These are phyloP conservation scores for Siphonodentalium dalli DNA, from an alignment of 2,888 invertebrate species.

Conservation along the genomic window DNA sequence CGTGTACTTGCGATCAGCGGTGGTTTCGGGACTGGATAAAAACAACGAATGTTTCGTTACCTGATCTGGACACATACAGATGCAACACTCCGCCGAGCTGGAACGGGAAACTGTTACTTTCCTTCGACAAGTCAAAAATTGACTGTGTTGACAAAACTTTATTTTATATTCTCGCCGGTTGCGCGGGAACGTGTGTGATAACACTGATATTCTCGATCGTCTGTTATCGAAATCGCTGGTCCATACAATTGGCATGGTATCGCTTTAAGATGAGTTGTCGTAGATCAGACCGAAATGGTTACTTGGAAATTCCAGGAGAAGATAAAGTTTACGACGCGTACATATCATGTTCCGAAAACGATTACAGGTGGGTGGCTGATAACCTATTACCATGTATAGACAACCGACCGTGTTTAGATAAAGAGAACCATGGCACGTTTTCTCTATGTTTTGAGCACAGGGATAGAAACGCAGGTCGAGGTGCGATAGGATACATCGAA, in stretches of 20 bases:
- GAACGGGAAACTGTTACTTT: conserved; percentile 34
- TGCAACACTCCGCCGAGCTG: conserved; percentile 40
- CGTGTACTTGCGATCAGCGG: conserved; percentile 88
- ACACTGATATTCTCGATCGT: too few relatives aligned
- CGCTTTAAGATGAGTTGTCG: too few relatives aligned
- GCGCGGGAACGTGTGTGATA: too few relatives aligned
- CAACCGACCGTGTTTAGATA: conserved; percentile 20
- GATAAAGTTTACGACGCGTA: conserved; percentile 28
- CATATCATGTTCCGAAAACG: conserved; percentile 36
- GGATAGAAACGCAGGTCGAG: conserved; percentile 23
- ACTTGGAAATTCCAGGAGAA: conserved; percentile 21
- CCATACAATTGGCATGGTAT: too few relatives aligned
- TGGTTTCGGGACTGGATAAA: conserved; percentile 92
- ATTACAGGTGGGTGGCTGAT: conserved; percentile 34
- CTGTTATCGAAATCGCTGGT: too few relatives aligned
- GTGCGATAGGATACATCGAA: conserved; percentile 23
- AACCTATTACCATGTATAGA: conserved; percentile 37
- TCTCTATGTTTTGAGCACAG: too few relatives aligned
- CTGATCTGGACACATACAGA: conserved; percentile 23
- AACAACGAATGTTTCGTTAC: conserved; percentile 71
- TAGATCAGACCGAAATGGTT: too few relatives aligned
- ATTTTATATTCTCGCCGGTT: too few relatives aligned
- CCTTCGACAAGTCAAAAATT: conserved; percentile 37
- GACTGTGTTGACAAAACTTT: too few relatives aligned
- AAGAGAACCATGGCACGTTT: conserved; percentile 24